These are phyloP conservation scores for Melanocharis versteri DNA, from an alignment of 2,113 vertebrate species.

Conservation along the genomic window DNA sequence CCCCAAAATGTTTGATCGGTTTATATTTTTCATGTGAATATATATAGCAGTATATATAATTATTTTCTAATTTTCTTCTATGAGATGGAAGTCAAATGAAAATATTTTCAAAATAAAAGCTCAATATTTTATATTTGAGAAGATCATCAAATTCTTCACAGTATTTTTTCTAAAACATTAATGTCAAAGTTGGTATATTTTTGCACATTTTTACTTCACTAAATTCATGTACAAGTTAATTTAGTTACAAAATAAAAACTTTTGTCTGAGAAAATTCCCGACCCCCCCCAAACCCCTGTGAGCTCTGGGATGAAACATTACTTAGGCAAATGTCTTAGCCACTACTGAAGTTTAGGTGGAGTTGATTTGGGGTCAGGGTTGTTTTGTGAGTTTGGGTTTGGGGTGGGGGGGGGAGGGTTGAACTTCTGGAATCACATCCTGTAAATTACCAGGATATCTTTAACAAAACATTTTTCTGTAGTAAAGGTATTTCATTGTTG, in stretches of 20 bases:
- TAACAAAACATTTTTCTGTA: not conserved
- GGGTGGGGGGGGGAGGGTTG: rapidly evolving
- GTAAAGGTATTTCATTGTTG: not conserved
- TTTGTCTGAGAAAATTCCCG: not conserved
- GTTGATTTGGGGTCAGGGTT: not conserved
- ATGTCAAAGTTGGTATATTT: not conserved
- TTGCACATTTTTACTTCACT: not conserved
- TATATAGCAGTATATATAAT: not conserved
- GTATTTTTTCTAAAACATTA: not conserved
- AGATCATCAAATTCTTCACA: not conserved
- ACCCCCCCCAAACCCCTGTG: not conserved
- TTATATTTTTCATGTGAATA: not conserved
- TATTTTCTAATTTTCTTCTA: not conserved
- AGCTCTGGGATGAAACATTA: not conserved
- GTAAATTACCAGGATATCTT: not conserved
- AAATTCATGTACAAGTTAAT: not conserved
- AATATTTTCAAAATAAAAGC: not conserved
- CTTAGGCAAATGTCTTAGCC: not conserved
- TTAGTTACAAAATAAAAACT: not conserved
- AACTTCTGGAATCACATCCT: not conserved
- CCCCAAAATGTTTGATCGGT: not conserved
- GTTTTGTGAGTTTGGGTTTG: not conserved
- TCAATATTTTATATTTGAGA: not conserved
- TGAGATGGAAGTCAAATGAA: not conserved
- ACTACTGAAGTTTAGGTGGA: not conserved